Base-by-base conservation (phyloP, 2,113 vertebrate species). In the Pyxicephalus adspersus region DNA sequence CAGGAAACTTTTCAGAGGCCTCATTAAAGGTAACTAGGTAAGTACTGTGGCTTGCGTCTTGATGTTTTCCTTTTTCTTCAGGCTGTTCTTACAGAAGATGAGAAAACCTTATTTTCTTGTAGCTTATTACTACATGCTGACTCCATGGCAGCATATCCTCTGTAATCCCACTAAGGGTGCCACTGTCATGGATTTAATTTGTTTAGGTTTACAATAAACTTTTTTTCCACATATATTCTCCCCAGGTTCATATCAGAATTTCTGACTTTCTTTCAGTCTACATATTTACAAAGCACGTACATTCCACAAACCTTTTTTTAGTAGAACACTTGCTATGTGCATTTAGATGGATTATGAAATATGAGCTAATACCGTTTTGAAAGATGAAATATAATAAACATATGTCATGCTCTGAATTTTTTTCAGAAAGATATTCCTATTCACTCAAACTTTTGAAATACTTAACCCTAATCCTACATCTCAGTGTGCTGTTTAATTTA, bases 151-250 rank as follows among this genome's bases (percentile, higher is more conserved):
- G 70, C 50, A 74, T 81, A 81, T 81, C 45, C 60, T 65, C 26
- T 18, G 52, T 81, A 81, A 81, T 81, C 68, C 68, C 26, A 26
- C 28, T 23, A 55, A 38, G 28, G 51, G 79, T 81, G 79, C 64
- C 79, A 81, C n/a, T 64, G 79, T 74, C 79, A 73, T 51, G 79
- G 20, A 65, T 81, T 81, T 81, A 58, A 81, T 81, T 81, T 81
- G 45, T 73, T 64, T 81, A 64, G 78, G 34, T 80, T 72, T 72
- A 80, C 72, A 45, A 29, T 26, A 45, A 22, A 16, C 54, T 23
- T 64, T 64, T 60, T 23, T 73, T 34, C 26, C 6, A 60, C 22
- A 15, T 38, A 73, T 55, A 20, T 55, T 73, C 25, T 65, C 68
- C 20, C 6, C 55, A 61, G 57, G 60, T 57, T 73, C 17, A 81